Conservation (phyloP, 2,113 vertebrate species). For the Chionodraco myersi region DNA sequence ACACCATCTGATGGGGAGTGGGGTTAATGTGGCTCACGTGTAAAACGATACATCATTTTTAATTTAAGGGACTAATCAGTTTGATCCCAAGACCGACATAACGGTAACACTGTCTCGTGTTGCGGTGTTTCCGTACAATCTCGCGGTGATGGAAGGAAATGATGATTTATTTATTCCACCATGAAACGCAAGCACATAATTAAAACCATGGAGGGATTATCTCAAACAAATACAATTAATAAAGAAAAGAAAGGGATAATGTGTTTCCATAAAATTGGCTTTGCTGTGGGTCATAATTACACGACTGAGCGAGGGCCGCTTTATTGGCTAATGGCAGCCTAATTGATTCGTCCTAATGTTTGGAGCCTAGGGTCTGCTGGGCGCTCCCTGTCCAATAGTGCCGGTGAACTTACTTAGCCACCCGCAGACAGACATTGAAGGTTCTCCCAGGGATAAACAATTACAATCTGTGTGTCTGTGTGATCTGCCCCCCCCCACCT, state of each 20-base stretch:
- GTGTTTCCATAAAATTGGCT: slow-evolving; percentile 74
- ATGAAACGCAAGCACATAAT: slow-evolving; percentile 79
- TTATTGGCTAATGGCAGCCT: slow-evolving; percentile 82
- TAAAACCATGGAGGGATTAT: slow-evolving; percentile 81
- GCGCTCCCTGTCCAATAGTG: slow-evolving; percentile 68
- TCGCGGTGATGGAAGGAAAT: slow-evolving; percentile 56
- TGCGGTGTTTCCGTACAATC: slow-evolving; percentile 10
- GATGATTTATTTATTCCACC: slow-evolving; percentile 75
- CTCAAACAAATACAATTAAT: slow-evolving; percentile 83
- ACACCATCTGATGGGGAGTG: slow-evolving; percentile 47
- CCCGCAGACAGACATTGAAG: slow-evolving; percentile 72
- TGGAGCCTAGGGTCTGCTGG: slow-evolving; percentile 72
- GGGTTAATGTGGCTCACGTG: slow-evolving; percentile 28
- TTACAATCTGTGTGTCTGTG: slow-evolving; percentile 60
- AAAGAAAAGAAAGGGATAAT: slow-evolving; percentile 70
- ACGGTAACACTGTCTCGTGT: background rate
- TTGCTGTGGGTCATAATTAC: slow-evolving; percentile 85
- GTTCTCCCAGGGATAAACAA: slow-evolving; percentile 77
- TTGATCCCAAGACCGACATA: slow-evolving; percentile 23
- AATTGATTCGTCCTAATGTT: slow-evolving; percentile 86
- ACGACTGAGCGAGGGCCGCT: slow-evolving; percentile 80
- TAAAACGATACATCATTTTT: slow-evolving; percentile 33
- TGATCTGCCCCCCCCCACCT: slow-evolving; percentile 10
- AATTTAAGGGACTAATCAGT: slow-evolving; percentile 32
- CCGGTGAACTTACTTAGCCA: slow-evolving; percentile 75